These are phyloP conservation scores for Gryon sp. DNA, from an alignment of 1,140 invertebrate genomes.

Conservation along the genomic window DNA sequence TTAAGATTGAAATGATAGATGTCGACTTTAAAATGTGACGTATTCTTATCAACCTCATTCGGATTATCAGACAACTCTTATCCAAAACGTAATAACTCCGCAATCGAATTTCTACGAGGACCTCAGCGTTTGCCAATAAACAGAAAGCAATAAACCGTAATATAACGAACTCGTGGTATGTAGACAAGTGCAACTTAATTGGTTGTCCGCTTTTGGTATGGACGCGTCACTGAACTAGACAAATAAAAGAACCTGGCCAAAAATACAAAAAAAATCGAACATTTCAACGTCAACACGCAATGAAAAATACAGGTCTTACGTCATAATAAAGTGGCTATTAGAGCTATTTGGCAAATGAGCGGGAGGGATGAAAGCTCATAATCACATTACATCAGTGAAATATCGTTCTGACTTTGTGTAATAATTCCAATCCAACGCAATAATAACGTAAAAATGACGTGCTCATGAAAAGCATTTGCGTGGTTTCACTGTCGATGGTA, in stretches of 20 bases:
- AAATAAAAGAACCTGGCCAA: conserved; percentile 5
- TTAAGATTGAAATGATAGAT: too few relatives aligned
- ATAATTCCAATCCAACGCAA: conserved; percentile 18
- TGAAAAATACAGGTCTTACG: not conserved
- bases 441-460: conserved; percentile 53
- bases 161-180: not conserved
- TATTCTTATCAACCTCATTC: conserved; percentile 7
- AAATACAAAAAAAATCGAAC: not conserved
- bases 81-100: conserved; percentile 18
- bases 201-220: conserved; percentile 23
- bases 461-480: conserved; percentile 51
- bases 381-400: conserved; percentile 21
- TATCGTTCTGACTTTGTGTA: too few relatives aligned
- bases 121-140: conserved; percentile 7
- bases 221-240: not conserved
- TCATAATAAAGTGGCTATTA: conserved; percentile 8
- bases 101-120: conserved; percentile 18
- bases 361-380: not conserved
- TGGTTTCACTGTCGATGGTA: conserved; percentile 35
- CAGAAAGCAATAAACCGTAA: conserved; percentile 24
- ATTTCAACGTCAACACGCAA: not conserved
- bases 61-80: conserved; percentile 21
- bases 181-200: conserved; percentile 20
- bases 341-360: not conserved
- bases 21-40: too few relatives aligned